phyloP scores from a whole-genome alignment of 2,113 vertebrate genomes.

The Chlamydotis undulata region DNA sequence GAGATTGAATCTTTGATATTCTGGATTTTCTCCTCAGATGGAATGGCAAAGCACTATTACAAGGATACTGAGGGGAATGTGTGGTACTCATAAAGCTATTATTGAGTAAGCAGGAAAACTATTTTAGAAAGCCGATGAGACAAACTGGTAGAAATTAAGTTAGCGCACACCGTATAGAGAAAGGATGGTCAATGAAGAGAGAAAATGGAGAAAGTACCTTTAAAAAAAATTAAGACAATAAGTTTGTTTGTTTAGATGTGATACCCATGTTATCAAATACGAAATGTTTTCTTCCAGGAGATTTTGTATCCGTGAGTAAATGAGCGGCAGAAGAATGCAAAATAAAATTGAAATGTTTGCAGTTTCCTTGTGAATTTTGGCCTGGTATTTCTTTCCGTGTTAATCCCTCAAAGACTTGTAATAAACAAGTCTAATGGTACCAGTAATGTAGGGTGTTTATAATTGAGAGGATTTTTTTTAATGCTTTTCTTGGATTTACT shows the following conservation, averaged over 20 bases:
- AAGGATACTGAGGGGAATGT: neutral
- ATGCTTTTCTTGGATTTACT: neutral
- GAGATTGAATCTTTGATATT: neutral
- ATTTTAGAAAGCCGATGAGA: neutral
- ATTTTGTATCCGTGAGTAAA: neutral
- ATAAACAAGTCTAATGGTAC: neutral
- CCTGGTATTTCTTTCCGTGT: neutral
- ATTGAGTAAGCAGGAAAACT: neutral
- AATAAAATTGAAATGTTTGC: neutral
- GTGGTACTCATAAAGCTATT: neutral
- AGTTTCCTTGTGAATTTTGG: neutral
- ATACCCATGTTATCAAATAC: neutral
- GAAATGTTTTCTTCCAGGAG: neutral
- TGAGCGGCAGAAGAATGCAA: neutral
- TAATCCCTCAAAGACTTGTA: neutral
- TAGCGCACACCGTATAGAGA: neutral
- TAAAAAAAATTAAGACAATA: neutral
- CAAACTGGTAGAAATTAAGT: neutral
- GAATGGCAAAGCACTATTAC: neutral
- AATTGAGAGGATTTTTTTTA: neutral
- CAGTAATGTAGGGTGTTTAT: neutral
- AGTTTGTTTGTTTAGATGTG: neutral
- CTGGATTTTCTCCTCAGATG: neutral
- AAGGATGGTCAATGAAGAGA: neutral
- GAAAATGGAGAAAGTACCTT: neutral